Percentiles rank a stretch among this genome's conserved stretches.
Evolutionary conservation across 2,113 vertebrate genomes (phyloP).

Genomic region (Caranx melampygus): DNA sequence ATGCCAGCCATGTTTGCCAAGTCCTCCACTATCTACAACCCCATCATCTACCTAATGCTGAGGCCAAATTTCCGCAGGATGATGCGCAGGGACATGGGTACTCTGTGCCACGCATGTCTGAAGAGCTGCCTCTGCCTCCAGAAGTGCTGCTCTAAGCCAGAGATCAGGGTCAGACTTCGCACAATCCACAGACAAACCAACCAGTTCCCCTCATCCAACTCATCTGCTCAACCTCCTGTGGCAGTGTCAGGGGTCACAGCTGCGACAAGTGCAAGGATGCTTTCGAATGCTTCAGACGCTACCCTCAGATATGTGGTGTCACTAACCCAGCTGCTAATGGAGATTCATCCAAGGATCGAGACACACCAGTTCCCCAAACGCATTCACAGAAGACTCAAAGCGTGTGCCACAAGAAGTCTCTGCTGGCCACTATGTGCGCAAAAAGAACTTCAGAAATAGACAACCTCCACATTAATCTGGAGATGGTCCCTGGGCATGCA

Average conservation of each 20-base stretch:
- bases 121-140: slow-evolving; percentile 60
- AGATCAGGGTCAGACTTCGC: slow-evolving; percentile 44
- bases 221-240: slow-evolving; percentile 30
- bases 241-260: slow-evolving; percentile 13
- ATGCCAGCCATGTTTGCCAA: slow-evolving; percentile 86
- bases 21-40: slow-evolving; percentile 86
- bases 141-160: slow-evolving; percentile 53
- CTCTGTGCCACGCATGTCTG: slow-evolving; percentile 65
- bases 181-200: slow-evolving; percentile 40
- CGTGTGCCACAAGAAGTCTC: slow-evolving; percentile 46
- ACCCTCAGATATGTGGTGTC: slow-evolving; percentile 52
- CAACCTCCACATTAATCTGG: slow-evolving; percentile 74
- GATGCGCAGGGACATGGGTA: slow-evolving; percentile 68
- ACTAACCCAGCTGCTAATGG: slow-evolving; percentile 9
- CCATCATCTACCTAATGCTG: slow-evolving; percentile 80
- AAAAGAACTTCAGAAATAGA: slow-evolving; percentile 64
- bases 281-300: slow-evolving; percentile 64
- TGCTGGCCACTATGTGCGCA: slow-evolving; percentile 56
- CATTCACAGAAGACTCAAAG: slow-evolving; percentile 11
- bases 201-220: slow-evolving; percentile 44
- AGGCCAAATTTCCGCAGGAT: slow-evolving; percentile 79
- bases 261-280: slow-evolving; percentile 60
- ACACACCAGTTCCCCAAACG: slow-evolving; percentile 13
- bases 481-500: slow-evolving; percentile 68
- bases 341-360: slow-evolving; percentile 17